phyloP scores from a whole-genome alignment of 64 coral and sea anemone species.

The Pocillopora damicornis region DNA sequence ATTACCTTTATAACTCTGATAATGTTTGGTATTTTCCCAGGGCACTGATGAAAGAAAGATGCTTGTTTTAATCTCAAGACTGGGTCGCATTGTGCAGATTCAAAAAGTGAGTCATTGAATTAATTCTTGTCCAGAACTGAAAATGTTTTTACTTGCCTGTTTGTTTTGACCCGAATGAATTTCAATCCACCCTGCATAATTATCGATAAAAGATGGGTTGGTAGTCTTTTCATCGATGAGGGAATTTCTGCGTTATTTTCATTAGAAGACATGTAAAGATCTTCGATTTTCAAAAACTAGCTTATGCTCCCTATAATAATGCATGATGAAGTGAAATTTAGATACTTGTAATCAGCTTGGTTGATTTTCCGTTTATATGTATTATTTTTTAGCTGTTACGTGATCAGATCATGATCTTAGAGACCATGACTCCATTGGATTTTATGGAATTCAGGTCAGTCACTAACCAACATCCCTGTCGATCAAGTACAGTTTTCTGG shows the following conservation, averaged over 20 bases:
- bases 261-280: too few species aligned
- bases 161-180: background rate
- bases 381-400: slow-evolving; percentile 66
- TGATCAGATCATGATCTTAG: slow-evolving; percentile 86
- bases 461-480: too few species aligned
- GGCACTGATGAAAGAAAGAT: slow-evolving; percentile 77
- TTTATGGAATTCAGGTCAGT: slow-evolving; percentile 95
- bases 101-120: slow-evolving; percentile 43
- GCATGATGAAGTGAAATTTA: background rate
- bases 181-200: too few species aligned
- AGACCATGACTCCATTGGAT: slow-evolving; percentile 91
- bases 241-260: too few species aligned
- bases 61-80: slow-evolving; percentile 73
- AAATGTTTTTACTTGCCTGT: background rate
- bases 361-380: background rate
- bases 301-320: background rate
- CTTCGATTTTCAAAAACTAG: too few species aligned
- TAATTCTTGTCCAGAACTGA: background rate
- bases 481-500: background rate
- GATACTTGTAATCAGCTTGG: background rate
- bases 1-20: background rate
- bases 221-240: too few species aligned
- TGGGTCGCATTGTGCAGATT: slow-evolving; percentile 85
- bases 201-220: too few species aligned
- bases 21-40: background rate